Evolutionary conservation across 92 coral and sea anemone species (phyloP).

Genomic region (Zoanthus sansibaricus): DNA sequence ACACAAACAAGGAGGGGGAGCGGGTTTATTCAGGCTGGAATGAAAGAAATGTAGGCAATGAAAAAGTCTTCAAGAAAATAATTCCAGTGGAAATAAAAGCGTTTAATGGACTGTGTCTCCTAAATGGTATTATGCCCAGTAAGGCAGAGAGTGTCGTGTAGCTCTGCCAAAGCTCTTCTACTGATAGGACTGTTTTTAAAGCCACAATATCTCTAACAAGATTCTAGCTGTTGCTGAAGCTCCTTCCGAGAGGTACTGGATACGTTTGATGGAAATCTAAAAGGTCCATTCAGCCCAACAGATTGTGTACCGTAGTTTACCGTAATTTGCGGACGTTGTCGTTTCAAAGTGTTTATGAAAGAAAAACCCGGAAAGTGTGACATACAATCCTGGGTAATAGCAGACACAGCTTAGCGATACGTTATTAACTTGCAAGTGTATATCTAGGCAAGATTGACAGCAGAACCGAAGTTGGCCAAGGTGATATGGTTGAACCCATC

Average conservation of each 20-base stretch:
- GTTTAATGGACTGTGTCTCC: background rate
- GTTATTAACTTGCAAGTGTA: background rate
- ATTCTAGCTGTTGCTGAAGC: background rate
- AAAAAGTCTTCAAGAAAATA: background rate
- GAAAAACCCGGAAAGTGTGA: constrained; percentile 11
- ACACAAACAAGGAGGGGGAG: background rate
- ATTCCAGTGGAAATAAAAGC: background rate
- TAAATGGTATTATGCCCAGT: background rate
- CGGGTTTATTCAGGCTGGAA: background rate
- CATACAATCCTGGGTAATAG: background rate
- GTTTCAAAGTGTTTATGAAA: constrained; percentile 15
- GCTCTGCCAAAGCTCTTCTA: background rate
- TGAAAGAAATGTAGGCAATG: background rate
- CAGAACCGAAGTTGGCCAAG: background rate
- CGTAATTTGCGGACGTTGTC: constrained; percentile 6
- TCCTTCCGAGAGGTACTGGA: background rate
- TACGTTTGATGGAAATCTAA: background rate
- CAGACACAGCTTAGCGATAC: background rate
- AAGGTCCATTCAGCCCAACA: background rate
- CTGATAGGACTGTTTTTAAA: background rate
- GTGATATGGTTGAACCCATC: background rate
- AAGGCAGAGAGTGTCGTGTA: background rate
- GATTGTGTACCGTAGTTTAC: background rate
- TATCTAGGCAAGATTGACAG: background rate
- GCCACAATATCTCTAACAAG: background rate